Base-by-base conservation (phyloP, 2,888 invertebrate genomes). In the Orthosia gothica region DNA sequence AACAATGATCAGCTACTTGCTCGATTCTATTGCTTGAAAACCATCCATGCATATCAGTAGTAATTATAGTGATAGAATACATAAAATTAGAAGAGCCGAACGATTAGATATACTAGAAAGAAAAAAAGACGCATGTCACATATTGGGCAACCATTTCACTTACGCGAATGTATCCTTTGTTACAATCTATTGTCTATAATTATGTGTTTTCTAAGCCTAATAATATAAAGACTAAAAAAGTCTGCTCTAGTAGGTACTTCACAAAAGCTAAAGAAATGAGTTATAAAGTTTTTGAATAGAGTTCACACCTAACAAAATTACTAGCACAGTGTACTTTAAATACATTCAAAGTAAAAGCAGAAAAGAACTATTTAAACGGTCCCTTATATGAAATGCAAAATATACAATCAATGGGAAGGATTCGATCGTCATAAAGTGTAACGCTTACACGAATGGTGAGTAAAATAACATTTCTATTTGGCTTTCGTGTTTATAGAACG, bases 401-500 rank as follows among this genome's bases (percentile, higher is more conserved):
- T 73, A 76, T 62, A 76, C 82, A 68, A 76, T 77, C 78, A 77
- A 62, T 70, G 69, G 54, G 23, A 75, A 64, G 80, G 69, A 49
- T 66, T 69, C 40, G 61, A 63, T 70, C 70, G 74, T 79, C 86
- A 65, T 87, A 82, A 85, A 87, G 81, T 71, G 68, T 85, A 74
- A 79, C 67, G 78, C 45, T 54, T 63, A 63, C 50, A 54, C 26
- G 55, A 70, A 67, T 20, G n/a, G 55, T 47, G n/a, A 55, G 50
- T 77, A 81, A 76, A 78, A 68, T 74, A 74, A 59, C 67, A 67
- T 79, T 81, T 78, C 83, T 74, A 82, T 82, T 81, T 82, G 52
- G 45, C 12, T 50, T 66, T 62, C 61, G 23, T 72, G 54, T 70
- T 52, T 65, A 52, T 58, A 70, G 23, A 69, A 81, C 49, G 57